phyloP scores from a whole-genome alignment of 2,797 vertebrate species.

The Poecilia wingei region DNA sequence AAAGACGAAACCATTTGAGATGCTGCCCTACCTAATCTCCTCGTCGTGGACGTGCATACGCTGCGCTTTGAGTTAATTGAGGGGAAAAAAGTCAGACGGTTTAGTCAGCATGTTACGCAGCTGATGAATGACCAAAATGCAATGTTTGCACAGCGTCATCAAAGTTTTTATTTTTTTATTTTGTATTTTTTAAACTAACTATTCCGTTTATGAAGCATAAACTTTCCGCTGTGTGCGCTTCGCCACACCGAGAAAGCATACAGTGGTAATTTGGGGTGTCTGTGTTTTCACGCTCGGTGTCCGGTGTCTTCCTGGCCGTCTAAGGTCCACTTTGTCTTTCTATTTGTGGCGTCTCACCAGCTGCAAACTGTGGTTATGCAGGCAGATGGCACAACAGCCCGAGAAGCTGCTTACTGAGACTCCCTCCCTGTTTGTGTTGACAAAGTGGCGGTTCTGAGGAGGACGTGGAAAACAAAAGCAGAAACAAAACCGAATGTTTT shows the following conservation, averaged over 20 bases:
- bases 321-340: constrained; percentile 38
- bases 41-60: constrained; percentile 47
- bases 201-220: constrained; percentile 21
- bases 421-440: background rate
- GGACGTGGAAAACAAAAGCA: background rate
- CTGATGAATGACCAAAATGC: constrained; percentile 57
- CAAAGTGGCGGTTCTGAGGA: background rate
- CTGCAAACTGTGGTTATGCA: constrained; percentile 29
- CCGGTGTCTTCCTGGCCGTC: constrained; percentile 26
- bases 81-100: constrained; percentile 49
- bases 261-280: constrained; percentile 41
- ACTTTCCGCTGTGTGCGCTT: constrained; percentile 10
- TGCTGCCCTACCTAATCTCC: constrained; percentile 42
- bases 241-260: constrained; percentile 29
- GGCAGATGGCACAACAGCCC: constrained; percentile 29
- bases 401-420: constrained; percentile 16
- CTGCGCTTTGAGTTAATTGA: constrained; percentile 59
- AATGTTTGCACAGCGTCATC: constrained; percentile 48
- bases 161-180: constrained; percentile 23
- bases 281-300: constrained; percentile 48
- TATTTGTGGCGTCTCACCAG: constrained; percentile 38
- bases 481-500: background rate
- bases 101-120: constrained; percentile 64
- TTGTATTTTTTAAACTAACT: constrained; percentile 9
- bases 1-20: constrained; percentile 54